Conservation (phyloP, 2,797 vertebrate genomes). For the Heteromormyrus szaboi region DNA sequence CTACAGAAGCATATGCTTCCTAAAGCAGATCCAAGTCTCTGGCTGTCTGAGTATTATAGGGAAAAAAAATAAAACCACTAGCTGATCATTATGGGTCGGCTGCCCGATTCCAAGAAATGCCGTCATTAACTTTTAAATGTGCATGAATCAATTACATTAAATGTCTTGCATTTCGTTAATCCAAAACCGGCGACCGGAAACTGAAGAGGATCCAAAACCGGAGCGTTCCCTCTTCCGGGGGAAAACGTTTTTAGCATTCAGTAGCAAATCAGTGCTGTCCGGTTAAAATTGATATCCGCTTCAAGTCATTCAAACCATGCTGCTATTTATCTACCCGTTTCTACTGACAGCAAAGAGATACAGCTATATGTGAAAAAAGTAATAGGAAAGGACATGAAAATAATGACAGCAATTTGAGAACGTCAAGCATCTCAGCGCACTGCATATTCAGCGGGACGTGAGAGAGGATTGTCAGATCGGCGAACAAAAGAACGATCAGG, state of each 20-base stretch:
- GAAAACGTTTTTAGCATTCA: neutral
- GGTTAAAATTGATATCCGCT: neutral
- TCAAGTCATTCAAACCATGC: neutral
- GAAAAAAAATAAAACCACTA: neutral
- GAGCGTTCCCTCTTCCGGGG: neutral
- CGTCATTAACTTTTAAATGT: neutral
- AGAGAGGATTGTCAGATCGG: neutral
- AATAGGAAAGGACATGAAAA: neutral
- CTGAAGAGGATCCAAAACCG: neutral
- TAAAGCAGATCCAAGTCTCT: neutral
- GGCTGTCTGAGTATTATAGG: neutral
- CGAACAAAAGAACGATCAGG: neutral
- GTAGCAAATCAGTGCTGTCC: neutral
- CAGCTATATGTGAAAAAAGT: neutral
- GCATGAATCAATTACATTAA: conserved; percentile 12
- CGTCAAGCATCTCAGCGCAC: neutral
- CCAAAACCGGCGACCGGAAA: neutral
- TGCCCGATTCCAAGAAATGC: neutral
- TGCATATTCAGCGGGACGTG: neutral
- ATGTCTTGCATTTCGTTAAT: neutral
- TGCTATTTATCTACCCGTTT: neutral
- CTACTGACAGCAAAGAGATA: neutral
- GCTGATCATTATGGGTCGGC: neutral
- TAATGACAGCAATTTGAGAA: conserved; percentile 1
- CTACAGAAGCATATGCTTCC: neutral